phyloP scores from a whole-genome alignment of 2,888 invertebrate species.

The Uloborus plumipes region DNA sequence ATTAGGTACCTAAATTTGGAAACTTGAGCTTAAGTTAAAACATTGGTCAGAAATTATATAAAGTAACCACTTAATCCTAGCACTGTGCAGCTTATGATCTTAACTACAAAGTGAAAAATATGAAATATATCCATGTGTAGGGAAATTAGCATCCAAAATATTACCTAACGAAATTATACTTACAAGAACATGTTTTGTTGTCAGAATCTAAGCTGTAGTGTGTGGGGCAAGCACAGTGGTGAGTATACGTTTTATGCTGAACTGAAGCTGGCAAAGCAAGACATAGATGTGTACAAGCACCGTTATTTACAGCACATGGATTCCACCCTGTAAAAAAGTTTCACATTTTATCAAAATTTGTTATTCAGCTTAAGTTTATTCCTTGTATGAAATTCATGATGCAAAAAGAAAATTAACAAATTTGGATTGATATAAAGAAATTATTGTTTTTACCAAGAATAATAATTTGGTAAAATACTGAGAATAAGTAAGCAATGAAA shows the following conservation, averaged over 20 bases:
- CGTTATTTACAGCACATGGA: constrained; percentile 83
- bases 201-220: constrained; percentile 81
- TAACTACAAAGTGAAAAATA: too few relatives aligned
- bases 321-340: constrained; percentile 75
- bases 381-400: background rate
- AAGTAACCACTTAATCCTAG: too few relatives aligned
- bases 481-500: too few relatives aligned
- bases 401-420: background rate
- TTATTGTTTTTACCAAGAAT: background rate
- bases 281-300: constrained; percentile 87
- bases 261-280: constrained; percentile 77
- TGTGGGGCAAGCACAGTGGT: constrained; percentile 86
- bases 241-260: constrained; percentile 71
- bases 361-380: background rate
- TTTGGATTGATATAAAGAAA: background rate
- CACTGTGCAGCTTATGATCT: too few relatives aligned
- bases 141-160: too few relatives aligned
- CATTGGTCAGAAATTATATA: too few relatives aligned
- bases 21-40: too few relatives aligned
- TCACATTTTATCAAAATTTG: background rate
- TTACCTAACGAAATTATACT: constrained; percentile 68
- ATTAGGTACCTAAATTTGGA: too few relatives aligned
- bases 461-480: too few relatives aligned
- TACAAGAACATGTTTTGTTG: constrained; percentile 81
- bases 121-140: too few relatives aligned